Evolutionary conservation across 35 echinoderm and acorn worm species (phyloP).

Genomic region (Amphiura filiformis): DNA sequence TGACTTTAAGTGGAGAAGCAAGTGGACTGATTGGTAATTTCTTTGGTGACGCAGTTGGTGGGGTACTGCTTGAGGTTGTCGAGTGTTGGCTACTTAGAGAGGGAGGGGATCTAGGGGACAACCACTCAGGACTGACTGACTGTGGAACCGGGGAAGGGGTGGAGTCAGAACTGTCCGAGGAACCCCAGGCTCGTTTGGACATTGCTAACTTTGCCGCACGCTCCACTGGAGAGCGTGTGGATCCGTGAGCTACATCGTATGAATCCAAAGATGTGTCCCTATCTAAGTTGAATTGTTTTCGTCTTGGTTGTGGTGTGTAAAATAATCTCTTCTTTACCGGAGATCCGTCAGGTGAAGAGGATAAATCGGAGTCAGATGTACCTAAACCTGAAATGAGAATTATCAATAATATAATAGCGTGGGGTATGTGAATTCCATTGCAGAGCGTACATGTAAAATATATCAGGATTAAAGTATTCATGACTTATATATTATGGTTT

Average conservation of each 20-base stretch:
- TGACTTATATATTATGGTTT: too few species aligned
- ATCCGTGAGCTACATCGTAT: not conserved
- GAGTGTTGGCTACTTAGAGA: not conserved
- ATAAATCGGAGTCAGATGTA: too few species aligned
- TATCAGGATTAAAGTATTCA: too few species aligned
- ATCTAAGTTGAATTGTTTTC: not conserved
- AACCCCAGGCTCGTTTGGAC: not conserved
- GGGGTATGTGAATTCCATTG: too few species aligned
- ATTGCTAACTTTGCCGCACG: not conserved
- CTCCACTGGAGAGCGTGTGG: not conserved
- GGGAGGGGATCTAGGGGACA: not conserved
- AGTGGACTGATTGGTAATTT: not conserved
- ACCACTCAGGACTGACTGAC: not conserved
- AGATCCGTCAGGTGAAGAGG: too few species aligned
- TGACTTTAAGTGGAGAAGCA: not conserved
- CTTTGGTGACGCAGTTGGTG: not conserved
- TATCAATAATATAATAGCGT: too few species aligned
- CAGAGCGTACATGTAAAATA: too few species aligned
- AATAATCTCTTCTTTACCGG: not conserved
- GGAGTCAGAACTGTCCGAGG: conserved; percentile 1
- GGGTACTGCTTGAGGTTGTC: not conserved
- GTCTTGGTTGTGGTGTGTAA: not conserved
- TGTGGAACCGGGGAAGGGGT: not conserved
- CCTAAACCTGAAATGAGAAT: too few species aligned
- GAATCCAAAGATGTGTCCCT: not conserved